Evolutionary conservation across 2,797 vertebrate genomes (phyloP).

Genomic region (Choloepus didactylus): DNA sequence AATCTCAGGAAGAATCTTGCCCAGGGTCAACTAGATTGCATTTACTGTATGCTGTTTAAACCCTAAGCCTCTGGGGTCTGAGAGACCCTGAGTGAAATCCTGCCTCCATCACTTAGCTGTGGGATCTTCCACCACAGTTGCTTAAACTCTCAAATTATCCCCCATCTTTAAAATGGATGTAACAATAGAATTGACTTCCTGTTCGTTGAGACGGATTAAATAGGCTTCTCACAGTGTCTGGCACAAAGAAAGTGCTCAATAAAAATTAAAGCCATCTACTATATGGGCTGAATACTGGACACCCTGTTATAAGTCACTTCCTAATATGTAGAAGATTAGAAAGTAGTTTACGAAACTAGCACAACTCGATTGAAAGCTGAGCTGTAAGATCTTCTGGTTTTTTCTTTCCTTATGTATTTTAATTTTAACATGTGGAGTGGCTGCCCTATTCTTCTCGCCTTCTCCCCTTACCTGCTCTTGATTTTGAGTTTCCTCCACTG

Average conservation of each 20-base stretch:
- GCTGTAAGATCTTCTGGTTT: conserved; percentile 32
- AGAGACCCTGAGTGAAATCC: background rate
- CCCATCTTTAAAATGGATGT: conserved; percentile 49
- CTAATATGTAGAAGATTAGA: background rate
- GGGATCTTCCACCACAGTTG: conserved; percentile 13
- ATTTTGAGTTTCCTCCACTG: conserved; percentile 50
- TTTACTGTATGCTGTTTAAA: conserved; percentile 31
- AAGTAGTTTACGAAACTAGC: background rate
- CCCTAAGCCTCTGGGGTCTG: background rate
- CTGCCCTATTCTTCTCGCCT: background rate
- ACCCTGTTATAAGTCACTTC: background rate
- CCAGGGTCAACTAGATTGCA: background rate
- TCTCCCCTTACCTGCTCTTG: background rate
- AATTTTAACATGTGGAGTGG: background rate
- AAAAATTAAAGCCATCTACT: conserved; percentile 62
- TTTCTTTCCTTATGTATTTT: background rate
- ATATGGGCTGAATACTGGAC: conserved; percentile 8
- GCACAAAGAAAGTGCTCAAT: conserved; percentile 13
- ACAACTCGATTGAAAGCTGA: conserved; percentile 39
- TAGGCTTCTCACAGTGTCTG: conserved; percentile 23
- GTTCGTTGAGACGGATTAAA: conserved; percentile 58
- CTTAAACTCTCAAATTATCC: conserved; percentile 41
- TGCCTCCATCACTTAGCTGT: background rate
- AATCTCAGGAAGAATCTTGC: conserved; percentile 33
- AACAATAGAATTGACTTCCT: conserved; percentile 48